Evolutionary conservation across 2,797 vertebrate species (phyloP).

Genomic region (Otolemur crassicaudatus): DNA sequence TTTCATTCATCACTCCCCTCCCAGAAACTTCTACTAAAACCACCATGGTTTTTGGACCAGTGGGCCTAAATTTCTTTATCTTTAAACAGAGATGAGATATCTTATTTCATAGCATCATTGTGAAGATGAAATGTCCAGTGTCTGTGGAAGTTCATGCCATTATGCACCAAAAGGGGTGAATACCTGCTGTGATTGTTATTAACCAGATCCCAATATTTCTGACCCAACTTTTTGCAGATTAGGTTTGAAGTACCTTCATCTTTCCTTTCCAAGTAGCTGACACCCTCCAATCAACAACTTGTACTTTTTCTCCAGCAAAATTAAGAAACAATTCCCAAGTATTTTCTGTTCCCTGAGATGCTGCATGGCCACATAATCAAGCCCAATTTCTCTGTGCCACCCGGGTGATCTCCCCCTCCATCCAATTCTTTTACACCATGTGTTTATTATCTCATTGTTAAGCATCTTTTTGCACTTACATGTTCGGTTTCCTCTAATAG

Average conservation of each 20-base stretch:
- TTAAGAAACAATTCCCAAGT: neutral
- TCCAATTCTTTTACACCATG: neutral
- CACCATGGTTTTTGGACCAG: neutral
- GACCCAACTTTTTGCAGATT: neutral
- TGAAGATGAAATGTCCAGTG: neutral
- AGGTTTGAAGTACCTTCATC: neutral
- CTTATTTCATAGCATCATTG: neutral
- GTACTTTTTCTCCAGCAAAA: neutral
- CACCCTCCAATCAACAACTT: neutral
- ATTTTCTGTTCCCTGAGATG: neutral
- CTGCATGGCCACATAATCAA: neutral
- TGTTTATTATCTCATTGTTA: neutral
- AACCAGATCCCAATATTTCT: neutral
- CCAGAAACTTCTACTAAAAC: conserved; percentile 40
- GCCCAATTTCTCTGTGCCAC: neutral
- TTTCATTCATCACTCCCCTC: neutral
- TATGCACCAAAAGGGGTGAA: neutral
- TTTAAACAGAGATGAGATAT: neutral
- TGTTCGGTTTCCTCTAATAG: neutral
- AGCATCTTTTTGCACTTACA: neutral
- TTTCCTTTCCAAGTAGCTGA: neutral
- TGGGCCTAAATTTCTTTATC: neutral
- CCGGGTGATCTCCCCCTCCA: neutral
- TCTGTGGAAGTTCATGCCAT: neutral
- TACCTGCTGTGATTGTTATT: neutral